A percentile compares a stretch with the other conserved stretches of the same genome.
phyloP scores from a whole-genome alignment of 2,797 vertebrate genomes.

The Scleropages formosus region DNA sequence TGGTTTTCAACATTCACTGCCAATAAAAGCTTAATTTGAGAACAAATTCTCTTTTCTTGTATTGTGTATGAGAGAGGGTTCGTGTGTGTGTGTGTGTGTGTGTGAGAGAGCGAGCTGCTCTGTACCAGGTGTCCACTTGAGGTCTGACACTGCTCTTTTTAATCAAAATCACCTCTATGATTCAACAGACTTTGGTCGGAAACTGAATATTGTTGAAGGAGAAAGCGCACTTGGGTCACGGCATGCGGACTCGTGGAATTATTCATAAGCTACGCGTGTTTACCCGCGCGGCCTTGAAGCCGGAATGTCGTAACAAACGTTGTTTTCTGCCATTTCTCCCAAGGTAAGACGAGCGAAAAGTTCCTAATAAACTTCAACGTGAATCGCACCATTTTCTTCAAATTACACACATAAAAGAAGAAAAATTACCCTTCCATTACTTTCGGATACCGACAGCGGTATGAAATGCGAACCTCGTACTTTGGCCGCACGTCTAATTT shows the following conservation, averaged over 20 bases:
- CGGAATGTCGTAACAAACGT: slow-evolving; percentile 63
- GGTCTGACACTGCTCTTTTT: background rate
- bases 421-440: slow-evolving; percentile 15
- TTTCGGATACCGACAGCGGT: slow-evolving; percentile 10
- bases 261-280: background rate
- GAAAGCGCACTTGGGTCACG: background rate
- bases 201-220: slow-evolving; percentile 22
- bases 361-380: slow-evolving; percentile 39
- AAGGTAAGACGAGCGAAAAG: slow-evolving; percentile 26
- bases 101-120: background rate
- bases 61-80: slow-evolving; percentile 8
- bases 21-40: slow-evolving; percentile 44
- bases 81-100: background rate
- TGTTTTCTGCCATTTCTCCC: slow-evolving; percentile 64
- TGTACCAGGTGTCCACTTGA: slow-evolving; percentile 11
- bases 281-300: slow-evolving; percentile 53
- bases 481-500: no score
- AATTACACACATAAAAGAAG: background rate
- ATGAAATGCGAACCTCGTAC: slow-evolving; percentile 18
- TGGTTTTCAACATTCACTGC: slow-evolving; percentile 31
- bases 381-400: slow-evolving; percentile 45
- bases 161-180: slow-evolving; percentile 8
- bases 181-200: background rate
- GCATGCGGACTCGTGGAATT: background rate
- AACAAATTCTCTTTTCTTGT: slow-evolving; percentile 40